Evolutionary conservation across 2,113 vertebrate genomes (phyloP).

Genomic region (Laticauda laticaudata): DNA sequence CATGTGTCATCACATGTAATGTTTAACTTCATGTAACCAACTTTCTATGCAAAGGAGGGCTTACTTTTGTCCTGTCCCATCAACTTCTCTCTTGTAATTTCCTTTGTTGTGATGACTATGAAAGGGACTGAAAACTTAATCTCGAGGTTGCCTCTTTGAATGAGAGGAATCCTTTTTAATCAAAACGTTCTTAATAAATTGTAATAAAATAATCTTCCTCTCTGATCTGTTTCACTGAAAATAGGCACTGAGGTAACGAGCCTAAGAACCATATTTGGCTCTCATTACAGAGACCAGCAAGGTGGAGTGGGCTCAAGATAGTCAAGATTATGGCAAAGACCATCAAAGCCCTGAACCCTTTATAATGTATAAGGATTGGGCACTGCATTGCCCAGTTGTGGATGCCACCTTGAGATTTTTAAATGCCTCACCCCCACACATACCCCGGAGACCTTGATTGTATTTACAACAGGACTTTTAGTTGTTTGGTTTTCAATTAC

Average conservation of each 20-base stretch:
- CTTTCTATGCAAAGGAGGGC: neutral
- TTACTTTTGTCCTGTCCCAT: neutral
- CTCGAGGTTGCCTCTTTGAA: neutral
- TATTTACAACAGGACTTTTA: neutral
- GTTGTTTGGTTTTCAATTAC: neutral
- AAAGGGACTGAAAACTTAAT: neutral
- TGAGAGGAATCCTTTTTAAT: neutral
- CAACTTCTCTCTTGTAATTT: neutral
- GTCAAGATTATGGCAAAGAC: neutral
- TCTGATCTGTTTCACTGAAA: neutral
- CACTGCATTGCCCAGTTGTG: neutral
- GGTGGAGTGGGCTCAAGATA: neutral
- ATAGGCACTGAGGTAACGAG: neutral
- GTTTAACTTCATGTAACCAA: neutral
- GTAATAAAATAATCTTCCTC: neutral
- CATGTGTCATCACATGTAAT: neutral
- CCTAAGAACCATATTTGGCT: neutral
- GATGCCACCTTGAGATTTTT: neutral
- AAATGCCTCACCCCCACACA: neutral
- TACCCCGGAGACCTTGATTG: neutral
- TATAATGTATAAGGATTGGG: neutral
- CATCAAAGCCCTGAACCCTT: neutral
- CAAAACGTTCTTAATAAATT: neutral
- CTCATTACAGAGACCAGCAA: neutral
- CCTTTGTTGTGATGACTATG: neutral